Conservation (phyloP, 2,888 invertebrate genomes). For the Leptopterna dolabrata region DNA sequence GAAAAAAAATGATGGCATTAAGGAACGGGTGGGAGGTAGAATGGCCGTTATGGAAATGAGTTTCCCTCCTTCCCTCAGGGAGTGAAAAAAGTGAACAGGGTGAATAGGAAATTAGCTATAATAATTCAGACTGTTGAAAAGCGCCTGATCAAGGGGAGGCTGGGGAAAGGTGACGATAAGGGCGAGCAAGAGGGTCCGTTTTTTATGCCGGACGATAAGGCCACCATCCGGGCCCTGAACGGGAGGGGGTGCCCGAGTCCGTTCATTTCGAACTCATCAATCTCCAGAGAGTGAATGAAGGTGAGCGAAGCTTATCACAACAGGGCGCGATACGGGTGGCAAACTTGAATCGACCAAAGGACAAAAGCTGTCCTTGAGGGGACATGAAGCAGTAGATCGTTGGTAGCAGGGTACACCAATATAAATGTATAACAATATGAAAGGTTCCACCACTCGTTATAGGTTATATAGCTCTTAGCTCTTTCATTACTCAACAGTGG, state of each 20-base stretch:
- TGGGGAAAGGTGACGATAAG: conserved; percentile 23
- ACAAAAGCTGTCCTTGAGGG: background rate
- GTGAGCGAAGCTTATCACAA: background rate
- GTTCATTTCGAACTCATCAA: conserved; percentile 34
- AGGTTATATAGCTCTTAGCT: too few relatives aligned
- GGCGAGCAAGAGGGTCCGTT: conserved; percentile 4
- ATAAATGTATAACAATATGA: too few relatives aligned
- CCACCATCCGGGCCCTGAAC: conserved; percentile 2
- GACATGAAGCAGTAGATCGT: background rate
- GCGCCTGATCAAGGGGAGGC: conserved; percentile 17
- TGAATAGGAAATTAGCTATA: conserved; percentile 44
- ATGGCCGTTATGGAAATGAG: conserved; percentile 39
- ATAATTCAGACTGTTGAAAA: conserved; percentile 41
- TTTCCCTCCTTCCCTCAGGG: background rate
- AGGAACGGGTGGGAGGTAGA: background rate
- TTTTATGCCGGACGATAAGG: conserved; percentile 28
- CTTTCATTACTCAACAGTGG: too few relatives aligned
- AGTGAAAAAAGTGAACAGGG: background rate
- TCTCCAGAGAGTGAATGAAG: conserved; percentile 30
- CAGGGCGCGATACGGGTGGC: conserved; percentile 1
- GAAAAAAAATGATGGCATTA: background rate
- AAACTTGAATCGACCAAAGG: background rate
- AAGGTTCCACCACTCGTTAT: too few relatives aligned
- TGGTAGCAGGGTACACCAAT: background rate
- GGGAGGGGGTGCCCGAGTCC: background rate